phyloP scores from a whole-genome alignment of 2,888 invertebrate species.

The Tryphoninae sp. region DNA sequence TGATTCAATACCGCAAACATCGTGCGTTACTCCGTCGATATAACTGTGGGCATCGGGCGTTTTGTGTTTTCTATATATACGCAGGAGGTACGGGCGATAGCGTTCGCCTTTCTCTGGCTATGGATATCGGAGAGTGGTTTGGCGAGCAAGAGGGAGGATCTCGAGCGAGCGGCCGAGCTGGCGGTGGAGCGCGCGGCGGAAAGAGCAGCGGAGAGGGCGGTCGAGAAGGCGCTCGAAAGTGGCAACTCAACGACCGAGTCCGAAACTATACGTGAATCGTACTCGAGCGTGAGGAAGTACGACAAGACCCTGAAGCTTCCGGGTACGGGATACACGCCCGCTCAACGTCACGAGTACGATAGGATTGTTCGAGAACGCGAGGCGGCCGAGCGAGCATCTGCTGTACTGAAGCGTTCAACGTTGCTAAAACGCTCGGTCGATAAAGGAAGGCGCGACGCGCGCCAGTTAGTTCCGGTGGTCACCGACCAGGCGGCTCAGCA shows the following conservation, averaged over 20 bases:
- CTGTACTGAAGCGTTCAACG: slow-evolving; percentile 58
- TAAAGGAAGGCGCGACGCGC: slow-evolving; percentile 15
- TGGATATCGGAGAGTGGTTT: slow-evolving; percentile 55
- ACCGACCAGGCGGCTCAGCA: slow-evolving; percentile 12
- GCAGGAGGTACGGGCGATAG: slow-evolving; percentile 62
- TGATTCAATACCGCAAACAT: slow-evolving; percentile 27
- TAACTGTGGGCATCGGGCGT: slow-evolving; percentile 17
- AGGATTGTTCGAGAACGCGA: slow-evolving; percentile 62
- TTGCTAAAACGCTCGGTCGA: slow-evolving; percentile 41
- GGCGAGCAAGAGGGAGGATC: slow-evolving; percentile 67
- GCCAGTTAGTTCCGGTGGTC: no score
- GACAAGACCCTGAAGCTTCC: slow-evolving; percentile 64
- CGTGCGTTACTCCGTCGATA: slow-evolving; percentile 9
- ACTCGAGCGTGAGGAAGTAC: slow-evolving; percentile 73
- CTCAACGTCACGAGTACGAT: slow-evolving; percentile 59
- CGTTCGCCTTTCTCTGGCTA: slow-evolving; percentile 66
- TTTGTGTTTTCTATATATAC: slow-evolving; percentile 22
- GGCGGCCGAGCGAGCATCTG: slow-evolving; percentile 63
- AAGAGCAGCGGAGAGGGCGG: slow-evolving; percentile 77
- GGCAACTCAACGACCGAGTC: slow-evolving; percentile 75
- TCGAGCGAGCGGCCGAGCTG: slow-evolving; percentile 77
- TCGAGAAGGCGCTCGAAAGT: slow-evolving; percentile 77
- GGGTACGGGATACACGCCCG: slow-evolving; percentile 62
- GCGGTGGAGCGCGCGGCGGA: slow-evolving; percentile 79
- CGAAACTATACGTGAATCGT: slow-evolving; percentile 74